Evolutionary conservation across 2,797 vertebrate species (phyloP).

Genomic region (Anguilla marmorata): DNA sequence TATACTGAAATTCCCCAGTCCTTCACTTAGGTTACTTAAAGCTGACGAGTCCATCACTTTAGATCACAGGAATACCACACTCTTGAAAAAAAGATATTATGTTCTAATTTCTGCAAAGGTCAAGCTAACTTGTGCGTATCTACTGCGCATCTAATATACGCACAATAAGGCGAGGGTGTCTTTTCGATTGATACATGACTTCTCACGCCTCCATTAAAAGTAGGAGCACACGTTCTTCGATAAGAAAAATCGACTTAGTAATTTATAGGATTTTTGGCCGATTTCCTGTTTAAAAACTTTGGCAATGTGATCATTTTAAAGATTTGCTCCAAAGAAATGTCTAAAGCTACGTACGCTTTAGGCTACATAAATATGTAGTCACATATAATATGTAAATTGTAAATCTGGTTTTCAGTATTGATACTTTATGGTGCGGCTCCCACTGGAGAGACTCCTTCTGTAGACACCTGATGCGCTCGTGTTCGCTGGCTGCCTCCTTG

Average conservation of each 20-base stretch:
- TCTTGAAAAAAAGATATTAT: background rate
- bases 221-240: background rate
- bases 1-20: conserved; percentile 54
- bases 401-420: background rate
- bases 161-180: background rate
- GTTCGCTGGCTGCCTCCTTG: conserved; percentile 42
- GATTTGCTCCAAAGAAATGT: background rate
- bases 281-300: background rate
- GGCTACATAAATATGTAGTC: background rate
- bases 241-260: background rate
- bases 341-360: background rate
- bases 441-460: conserved; percentile 19
- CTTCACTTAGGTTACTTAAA: conserved; percentile 51
- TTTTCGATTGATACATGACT: background rate
- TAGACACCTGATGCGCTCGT: conserved; percentile 56
- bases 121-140: background rate
- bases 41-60: conserved; percentile 65
- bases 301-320: background rate
- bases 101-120: background rate
- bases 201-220: background rate
- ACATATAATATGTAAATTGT: background rate
- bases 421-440: background rate
- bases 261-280: background rate
- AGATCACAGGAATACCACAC: background rate
- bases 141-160: background rate